Evolutionary conservation across 2,888 invertebrate genomes (phyloP).

Genomic region (Eupithecia pulchellata): DNA sequence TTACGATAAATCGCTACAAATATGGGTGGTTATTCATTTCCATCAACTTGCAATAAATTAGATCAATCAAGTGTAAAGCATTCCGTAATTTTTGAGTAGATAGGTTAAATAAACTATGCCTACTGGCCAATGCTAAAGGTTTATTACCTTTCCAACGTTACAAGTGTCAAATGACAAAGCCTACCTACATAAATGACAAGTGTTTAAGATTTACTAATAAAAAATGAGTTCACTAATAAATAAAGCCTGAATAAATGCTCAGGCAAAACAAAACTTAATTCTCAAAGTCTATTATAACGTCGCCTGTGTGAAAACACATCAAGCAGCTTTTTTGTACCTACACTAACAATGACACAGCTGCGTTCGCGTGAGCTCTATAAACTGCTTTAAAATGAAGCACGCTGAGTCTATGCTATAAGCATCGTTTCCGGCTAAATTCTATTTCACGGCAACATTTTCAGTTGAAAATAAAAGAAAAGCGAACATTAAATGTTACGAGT

Average conservation of each 20-base stretch:
- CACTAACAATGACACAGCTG: conserved; percentile 21
- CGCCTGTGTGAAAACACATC: conserved; percentile 8
- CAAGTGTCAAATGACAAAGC: not conserved
- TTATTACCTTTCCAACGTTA: no score
- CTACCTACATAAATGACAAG: not conserved
- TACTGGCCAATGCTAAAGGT: not conserved
- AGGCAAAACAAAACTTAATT: not conserved
- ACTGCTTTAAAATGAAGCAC: conserved; percentile 24
- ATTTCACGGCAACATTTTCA: conserved; percentile 26
- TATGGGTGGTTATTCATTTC: not conserved
- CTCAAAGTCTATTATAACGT: conserved; percentile 10
- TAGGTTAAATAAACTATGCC: not conserved
- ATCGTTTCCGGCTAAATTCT: conserved; percentile 27
- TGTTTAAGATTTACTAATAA: no score
- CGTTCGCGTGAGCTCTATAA: conserved; percentile 18
- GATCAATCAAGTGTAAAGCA: no score
- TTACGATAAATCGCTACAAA: not conserved
- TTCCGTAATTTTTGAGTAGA: no score
- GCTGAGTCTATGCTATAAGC: conserved; percentile 26
- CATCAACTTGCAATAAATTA: not conserved
- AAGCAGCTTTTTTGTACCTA: conserved; percentile 14
- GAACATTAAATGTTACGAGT: conserved; percentile 28
- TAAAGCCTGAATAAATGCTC: not conserved
- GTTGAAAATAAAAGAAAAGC: conserved; percentile 19
- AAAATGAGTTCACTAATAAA: not conserved